Conservation (phyloP, 2,113 vertebrate species). For the Erythrocercus mccallii region DNA sequence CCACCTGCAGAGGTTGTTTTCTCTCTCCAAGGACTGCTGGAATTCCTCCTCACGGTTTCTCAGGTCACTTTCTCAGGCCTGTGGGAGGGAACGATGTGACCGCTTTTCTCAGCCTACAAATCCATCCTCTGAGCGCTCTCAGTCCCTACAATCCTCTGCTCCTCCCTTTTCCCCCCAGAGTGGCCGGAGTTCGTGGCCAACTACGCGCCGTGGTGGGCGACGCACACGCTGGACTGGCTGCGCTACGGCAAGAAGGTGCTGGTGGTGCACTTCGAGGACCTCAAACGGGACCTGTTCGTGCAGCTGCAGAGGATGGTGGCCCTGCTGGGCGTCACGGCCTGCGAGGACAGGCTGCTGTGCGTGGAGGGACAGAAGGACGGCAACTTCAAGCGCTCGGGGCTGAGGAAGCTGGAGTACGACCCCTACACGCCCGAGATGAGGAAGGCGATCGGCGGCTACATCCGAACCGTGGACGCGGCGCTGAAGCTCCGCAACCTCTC, state of each 20-base stretch:
- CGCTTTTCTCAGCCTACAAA: too few relatives aligned
- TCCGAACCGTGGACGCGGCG: slow-evolving; percentile 83
- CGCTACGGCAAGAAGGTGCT: slow-evolving; percentile 85
- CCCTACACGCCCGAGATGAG: slow-evolving; percentile 91
- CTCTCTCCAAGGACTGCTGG: too few relatives aligned
- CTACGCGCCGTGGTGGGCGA: slow-evolving; percentile 96
- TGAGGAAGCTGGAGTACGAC: slow-evolving; percentile 91
- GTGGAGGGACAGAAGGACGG: slow-evolving; percentile 96
- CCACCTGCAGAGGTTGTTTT: too few relatives aligned
- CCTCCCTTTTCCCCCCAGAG: slow-evolving; percentile 70
- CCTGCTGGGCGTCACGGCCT: slow-evolving; percentile 80
- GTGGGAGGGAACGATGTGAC: too few relatives aligned
- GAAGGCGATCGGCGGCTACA: slow-evolving; percentile 80
- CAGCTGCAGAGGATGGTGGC: slow-evolving; percentile 89
- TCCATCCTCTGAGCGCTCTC: too few relatives aligned
- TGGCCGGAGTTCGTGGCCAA: slow-evolving; percentile 97
- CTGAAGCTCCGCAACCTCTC: slow-evolving; percentile 85
- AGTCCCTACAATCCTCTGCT: neutral
- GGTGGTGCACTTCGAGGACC: slow-evolving; percentile 93
- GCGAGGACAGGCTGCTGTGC: slow-evolving; percentile 91
- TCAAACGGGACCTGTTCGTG: slow-evolving; percentile 86
- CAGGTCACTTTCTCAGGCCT: too few relatives aligned
- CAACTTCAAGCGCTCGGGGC: slow-evolving; percentile 94
- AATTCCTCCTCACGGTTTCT: too few relatives aligned
- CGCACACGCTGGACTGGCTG: slow-evolving; percentile 95